These are phyloP conservation scores for Pyrrhosoma nymphula DNA, from an alignment of 2,888 invertebrate species.

Conservation along the genomic window DNA sequence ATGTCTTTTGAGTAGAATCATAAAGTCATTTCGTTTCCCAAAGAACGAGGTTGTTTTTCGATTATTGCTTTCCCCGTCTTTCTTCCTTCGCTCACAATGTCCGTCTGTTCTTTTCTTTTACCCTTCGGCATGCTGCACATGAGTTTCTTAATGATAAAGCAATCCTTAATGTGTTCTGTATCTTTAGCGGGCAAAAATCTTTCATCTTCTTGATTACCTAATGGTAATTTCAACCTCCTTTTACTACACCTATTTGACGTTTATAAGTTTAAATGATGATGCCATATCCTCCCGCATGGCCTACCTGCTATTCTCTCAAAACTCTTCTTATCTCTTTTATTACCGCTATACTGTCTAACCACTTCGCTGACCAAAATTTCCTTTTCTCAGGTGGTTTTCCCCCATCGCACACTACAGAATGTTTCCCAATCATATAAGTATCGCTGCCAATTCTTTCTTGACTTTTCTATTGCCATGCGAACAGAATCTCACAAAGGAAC, in stretches of 20 bases:
- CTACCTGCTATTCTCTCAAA: background rate
- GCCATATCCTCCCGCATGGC: background rate
- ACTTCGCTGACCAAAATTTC: background rate
- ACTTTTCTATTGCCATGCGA: constrained; percentile 1
- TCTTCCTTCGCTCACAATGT: background rate
- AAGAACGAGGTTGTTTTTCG: constrained; percentile 27
- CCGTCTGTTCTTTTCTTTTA: background rate
- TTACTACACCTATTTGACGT: constrained; percentile 2
- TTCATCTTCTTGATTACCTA: constrained; percentile 31
- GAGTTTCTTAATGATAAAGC: constrained; percentile 32
- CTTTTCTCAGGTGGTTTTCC: background rate
- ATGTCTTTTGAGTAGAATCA: constrained; percentile 11
- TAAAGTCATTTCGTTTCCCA: background rate
- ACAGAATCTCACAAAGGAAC: background rate
- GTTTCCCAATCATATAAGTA: background rate
- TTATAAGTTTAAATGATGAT: background rate
- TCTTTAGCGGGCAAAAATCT: constrained; percentile 13
- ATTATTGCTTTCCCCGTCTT: background rate
- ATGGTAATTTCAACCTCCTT: background rate
- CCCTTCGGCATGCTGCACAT: background rate
- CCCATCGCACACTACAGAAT: background rate
- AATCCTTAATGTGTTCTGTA: constrained; percentile 8
- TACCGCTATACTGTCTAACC: background rate
- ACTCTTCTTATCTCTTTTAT: background rate
- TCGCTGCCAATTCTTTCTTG: background rate